Evolutionary conservation across 2,797 vertebrate genomes (phyloP), one percentile per base, ranked within the genome.

Genomic region (Siniperca scherzeri): DNA sequence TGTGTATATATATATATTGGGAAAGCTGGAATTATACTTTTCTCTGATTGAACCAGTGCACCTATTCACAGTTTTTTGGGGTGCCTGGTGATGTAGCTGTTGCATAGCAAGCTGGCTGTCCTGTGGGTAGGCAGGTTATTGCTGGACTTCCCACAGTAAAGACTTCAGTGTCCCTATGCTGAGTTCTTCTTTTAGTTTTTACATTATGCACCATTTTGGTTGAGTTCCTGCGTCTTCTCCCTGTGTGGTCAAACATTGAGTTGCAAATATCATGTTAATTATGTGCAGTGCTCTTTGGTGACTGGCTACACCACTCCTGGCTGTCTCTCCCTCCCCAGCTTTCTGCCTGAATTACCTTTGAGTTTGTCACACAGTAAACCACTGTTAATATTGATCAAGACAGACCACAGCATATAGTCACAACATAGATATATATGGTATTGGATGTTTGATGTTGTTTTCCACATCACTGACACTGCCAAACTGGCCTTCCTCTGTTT

Each of bases 391-490:
- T 6, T 65, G 36, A 65, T 62, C 3, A 59, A 13, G 10, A 21
- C 30, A 57, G 64, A 59, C 22, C 27, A 27, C 22, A 68, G 19
- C 70, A 67, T 61, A 52, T 46, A 55, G 7, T 59, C 27, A 30
- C 30, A 22, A 55, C 19, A 57, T 52, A 33, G 16, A 56, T 33
- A 25, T 33, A 10, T 5, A 38, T 42, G 40, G 22, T 53, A 52
- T 70, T 60, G 14, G 17, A 36, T 38, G 14, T 72, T 76, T 50
- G 19, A 11, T 72, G 38, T 66, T 59, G 33, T 82, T 78, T 82
- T 66, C 44, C 56, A 53, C 33, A 52, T 50, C 38, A 53, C 8
- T 74, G 65, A 21, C 17, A 44, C 33, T 27, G 38, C 33, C 25
- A 60, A 77, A 70, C 69, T 70, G 73, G 22, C 71, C 50, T 27